Conservation (phyloP, 2,113 vertebrate species). For the Castor canadensis region DNA sequence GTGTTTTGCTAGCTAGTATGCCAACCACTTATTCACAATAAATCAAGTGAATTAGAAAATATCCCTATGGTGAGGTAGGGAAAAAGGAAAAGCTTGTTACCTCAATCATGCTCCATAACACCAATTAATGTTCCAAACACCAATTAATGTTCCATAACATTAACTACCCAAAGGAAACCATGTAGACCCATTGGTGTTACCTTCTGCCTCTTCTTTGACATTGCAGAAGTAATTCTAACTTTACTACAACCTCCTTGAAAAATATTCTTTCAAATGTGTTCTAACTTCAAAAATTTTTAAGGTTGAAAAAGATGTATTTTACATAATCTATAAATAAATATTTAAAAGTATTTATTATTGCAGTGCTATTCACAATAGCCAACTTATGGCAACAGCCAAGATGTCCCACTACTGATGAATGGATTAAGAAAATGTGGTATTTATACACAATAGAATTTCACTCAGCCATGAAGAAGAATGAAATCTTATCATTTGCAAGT, state of each 20-base stretch:
- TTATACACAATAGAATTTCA: too few species aligned
- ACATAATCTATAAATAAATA: too few species aligned
- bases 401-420: too few species aligned
- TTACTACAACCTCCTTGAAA: not conserved
- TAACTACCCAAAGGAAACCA: not conserved
- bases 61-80: not conserved
- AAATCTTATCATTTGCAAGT: too few species aligned
- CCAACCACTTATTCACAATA: not conserved
- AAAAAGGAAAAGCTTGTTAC: not conserved
- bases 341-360: too few species aligned
- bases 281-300: not conserved
- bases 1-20: not conserved
- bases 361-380: too few species aligned
- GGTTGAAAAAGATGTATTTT: not conserved
- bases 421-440: too few species aligned
- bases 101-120: not conserved
- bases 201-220: not conserved
- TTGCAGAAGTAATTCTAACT: not conserved
- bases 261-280: not conserved
- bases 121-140: too few species aligned
- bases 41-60: not conserved
- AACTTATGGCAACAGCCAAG: too few species aligned
- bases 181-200: not conserved
- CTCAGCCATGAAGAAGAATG: too few species aligned
- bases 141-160: not conserved